These are phyloP conservation scores for Zaprionus lachaisei DNA, from an alignment of 1,140 invertebrate genomes.

Conservation along the genomic window DNA sequence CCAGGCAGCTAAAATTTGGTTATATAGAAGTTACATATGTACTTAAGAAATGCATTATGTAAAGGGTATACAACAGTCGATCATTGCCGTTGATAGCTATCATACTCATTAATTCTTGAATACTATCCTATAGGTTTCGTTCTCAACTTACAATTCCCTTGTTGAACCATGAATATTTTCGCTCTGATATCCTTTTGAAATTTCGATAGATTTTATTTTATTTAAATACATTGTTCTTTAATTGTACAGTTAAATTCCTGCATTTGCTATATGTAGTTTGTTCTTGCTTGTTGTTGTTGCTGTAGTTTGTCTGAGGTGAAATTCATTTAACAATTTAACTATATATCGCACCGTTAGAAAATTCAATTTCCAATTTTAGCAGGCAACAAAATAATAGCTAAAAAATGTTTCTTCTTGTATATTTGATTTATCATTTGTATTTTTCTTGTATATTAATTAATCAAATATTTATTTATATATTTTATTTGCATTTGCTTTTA, in stretches of 20 bases:
- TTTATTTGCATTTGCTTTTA: slow-evolving; percentile 7
- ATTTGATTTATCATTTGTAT: slow-evolving; percentile 24
- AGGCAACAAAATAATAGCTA: slow-evolving; percentile 61
- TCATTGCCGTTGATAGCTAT: no score
- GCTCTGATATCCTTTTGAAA: background rate
- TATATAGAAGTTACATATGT: no score
- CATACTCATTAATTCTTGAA: no score
- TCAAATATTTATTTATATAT: slow-evolving; percentile 24
- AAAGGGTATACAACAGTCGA: no score
- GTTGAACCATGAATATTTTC: no score
- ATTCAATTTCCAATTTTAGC: slow-evolving; percentile 51
- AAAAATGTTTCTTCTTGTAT: slow-evolving; percentile 40
- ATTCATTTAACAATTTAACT: slow-evolving; percentile 80
- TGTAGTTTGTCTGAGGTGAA: slow-evolving; percentile 47
- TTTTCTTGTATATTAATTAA: slow-evolving; percentile 23
- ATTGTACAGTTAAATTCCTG: slow-evolving; percentile 82
- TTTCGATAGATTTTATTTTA: slow-evolving; percentile 79
- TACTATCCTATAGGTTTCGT: no score
- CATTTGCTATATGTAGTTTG: slow-evolving; percentile 79
- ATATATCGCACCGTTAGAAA: slow-evolving; percentile 65
- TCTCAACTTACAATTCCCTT: no score
- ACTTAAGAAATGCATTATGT: no score
- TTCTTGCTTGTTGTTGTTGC: slow-evolving; percentile 42
- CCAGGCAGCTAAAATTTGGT: no score
- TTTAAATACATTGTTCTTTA: slow-evolving; percentile 78